These are phyloP conservation scores for Rhorus exstirpatorius DNA, from an alignment of 2,888 invertebrate genomes.

Conservation along the genomic window DNA sequence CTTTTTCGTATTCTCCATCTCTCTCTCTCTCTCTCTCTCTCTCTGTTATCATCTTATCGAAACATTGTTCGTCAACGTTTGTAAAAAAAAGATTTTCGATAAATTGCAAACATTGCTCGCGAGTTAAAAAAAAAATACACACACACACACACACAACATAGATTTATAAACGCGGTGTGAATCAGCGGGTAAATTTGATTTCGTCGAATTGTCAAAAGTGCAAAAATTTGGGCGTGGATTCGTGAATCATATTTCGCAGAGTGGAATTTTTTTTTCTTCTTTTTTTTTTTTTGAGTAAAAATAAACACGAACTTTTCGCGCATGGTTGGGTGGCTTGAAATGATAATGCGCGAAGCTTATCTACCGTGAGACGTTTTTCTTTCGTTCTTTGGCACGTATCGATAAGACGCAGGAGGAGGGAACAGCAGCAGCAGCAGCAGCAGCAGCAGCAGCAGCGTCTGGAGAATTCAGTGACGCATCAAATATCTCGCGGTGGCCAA, in stretches of 20 bases:
- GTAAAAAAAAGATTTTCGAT: not conserved
- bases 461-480: conserved; percentile 64
- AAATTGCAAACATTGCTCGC: too few species aligned
- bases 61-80: not conserved
- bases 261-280: not conserved
- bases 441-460: conserved; percentile 41
- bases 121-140: not conserved
- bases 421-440: conserved; percentile 37
- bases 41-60: not conserved
- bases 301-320: conserved; percentile 17
- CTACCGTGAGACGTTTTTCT: conserved; percentile 37
- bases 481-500: conserved; percentile 50
- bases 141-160: too few species aligned
- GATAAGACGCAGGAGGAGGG: conserved; percentile 40
- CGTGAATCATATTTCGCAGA: conserved; percentile 7
- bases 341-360: conserved; percentile 60
- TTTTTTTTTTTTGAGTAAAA: not conserved
- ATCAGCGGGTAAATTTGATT: conserved; percentile 1
- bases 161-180: not conserved
- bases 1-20: conserved; percentile 19
- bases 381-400: not conserved
- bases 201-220: conserved; percentile 20
- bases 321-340: conserved; percentile 32
- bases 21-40: too few species aligned
- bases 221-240: conserved; percentile 54